Evolutionary conservation across 2,888 invertebrate genomes (phyloP).

Genomic region (Patella pellucida): DNA sequence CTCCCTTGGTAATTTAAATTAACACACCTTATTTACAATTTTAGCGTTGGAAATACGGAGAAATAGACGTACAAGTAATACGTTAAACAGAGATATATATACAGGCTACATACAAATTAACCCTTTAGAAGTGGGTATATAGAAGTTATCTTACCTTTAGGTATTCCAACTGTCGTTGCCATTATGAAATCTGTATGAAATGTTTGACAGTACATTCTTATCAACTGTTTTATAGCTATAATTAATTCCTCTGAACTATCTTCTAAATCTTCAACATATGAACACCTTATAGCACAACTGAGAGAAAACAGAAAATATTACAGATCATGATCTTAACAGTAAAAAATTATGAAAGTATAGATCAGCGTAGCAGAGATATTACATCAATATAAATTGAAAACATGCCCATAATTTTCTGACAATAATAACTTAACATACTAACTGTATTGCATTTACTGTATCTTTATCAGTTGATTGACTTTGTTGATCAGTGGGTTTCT

Average conservation of each 20-base stretch:
- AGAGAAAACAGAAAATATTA: background rate
- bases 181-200: conserved; percentile 75
- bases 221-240: conserved; percentile 83
- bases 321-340: background rate
- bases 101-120: no score
- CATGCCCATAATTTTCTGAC: background rate
- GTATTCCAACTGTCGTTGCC: conserved; percentile 43
- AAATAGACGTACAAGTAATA: no score
- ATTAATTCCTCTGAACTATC: conserved; percentile 71
- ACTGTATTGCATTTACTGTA: conserved; percentile 42
- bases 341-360: background rate
- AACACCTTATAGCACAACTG: conserved; percentile 46
- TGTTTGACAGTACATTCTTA: conserved; percentile 88
- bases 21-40: no score
- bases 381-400: no score
- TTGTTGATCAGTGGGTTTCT: background rate
- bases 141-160: conserved; percentile 31
- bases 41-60: no score
- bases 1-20: no score
- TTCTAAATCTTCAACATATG: conserved; percentile 60
- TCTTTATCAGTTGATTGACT: conserved; percentile 28
- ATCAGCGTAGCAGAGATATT: no score
- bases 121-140: no score
- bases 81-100: no score
- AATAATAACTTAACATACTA: conserved; percentile 8